Percentiles rank a stretch among this genome's conserved stretches.
Conservation (phyloP, 2,113 vertebrate species). For the Thymallus thymallus region DNA sequence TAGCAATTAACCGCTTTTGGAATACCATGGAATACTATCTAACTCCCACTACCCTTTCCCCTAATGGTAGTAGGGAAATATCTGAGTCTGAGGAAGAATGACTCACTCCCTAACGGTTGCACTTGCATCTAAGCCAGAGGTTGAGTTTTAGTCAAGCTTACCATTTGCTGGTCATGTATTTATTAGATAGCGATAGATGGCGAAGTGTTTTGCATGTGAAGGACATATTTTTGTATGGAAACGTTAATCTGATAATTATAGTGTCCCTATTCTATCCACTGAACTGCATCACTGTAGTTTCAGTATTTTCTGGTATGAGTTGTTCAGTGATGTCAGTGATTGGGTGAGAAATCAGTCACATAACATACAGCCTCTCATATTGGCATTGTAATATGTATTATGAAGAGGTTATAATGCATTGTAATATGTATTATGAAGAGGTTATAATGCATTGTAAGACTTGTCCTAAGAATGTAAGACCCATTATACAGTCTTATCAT, state of each 20-base stretch:
- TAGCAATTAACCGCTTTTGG: constrained; percentile 41
- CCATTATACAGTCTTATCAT: no score
- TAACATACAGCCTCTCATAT: no score
- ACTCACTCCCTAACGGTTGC: constrained; percentile 36
- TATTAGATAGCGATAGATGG: constrained; percentile 28
- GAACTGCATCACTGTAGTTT: constrained; percentile 28
- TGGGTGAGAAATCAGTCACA: no score
- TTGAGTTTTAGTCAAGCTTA: no score
- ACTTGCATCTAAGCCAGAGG: background rate
- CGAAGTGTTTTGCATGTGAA: constrained; percentile 28
- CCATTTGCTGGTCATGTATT: no score
- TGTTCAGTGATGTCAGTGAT: background rate
- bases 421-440: no score
- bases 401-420: no score
- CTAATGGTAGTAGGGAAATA: background rate
- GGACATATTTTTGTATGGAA: constrained; percentile 27
- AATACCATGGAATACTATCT: constrained; percentile 28
- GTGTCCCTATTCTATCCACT: constrained; percentile 21
- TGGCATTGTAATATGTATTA: no score
- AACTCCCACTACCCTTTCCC: constrained; percentile 3
- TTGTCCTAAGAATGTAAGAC: no score
- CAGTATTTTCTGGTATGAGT: constrained; percentile 16
- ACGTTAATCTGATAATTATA: constrained; percentile 50
- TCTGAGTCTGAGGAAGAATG: constrained; percentile 32
- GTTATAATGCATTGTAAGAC: no score